phyloP scores from a whole-genome alignment of 2,797 vertebrate species.

The Hipposideros larvatus region DNA sequence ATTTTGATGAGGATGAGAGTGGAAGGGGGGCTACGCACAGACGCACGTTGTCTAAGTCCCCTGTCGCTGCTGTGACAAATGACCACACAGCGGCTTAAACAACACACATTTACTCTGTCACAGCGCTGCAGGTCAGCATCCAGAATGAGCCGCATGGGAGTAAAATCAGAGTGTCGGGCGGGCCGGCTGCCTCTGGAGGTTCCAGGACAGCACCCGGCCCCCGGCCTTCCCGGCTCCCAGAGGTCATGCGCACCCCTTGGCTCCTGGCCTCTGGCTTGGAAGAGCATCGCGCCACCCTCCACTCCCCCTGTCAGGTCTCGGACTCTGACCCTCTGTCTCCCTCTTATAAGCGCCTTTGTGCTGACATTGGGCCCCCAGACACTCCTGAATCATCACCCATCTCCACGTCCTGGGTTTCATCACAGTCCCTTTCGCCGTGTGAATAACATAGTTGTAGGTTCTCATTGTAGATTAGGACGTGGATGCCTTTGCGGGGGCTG shows the following conservation, averaged over 20 bases:
- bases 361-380: background rate
- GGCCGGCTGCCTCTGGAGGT: background rate
- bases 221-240: background rate
- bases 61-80: rapidly evolving
- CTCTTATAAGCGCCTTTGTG: rapidly evolving
- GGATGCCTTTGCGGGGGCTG: background rate
- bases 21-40: rapidly evolving
- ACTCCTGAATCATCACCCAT: rapidly evolving
- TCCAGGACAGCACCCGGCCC: background rate
- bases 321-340: background rate
- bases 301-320: rapidly evolving
- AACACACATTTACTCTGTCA: background rate
- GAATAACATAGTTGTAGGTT: background rate
- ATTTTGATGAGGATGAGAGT: rapidly evolving
- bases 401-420: rapidly evolving
- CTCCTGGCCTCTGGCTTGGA: rapidly evolving
- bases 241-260: background rate
- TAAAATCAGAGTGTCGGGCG: background rate
- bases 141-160: background rate
- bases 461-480: background rate
- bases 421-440: background rate
- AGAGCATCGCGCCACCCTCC: background rate
- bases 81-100: background rate
- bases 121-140: background rate
- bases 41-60: background rate